Base-by-base conservation (phyloP, 2,888 invertebrate genomes). In the Volucella bombylans region DNA sequence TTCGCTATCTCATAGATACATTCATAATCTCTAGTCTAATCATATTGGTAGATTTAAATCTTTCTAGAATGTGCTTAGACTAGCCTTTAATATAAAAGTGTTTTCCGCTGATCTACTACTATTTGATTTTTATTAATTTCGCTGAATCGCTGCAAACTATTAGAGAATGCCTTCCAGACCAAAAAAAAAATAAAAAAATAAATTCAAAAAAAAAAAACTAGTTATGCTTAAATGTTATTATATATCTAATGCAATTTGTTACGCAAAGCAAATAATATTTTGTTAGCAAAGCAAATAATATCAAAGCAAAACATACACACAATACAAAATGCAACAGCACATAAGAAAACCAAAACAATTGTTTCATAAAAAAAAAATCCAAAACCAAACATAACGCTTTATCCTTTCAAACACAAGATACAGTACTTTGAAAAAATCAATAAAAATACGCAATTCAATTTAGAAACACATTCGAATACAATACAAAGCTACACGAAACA, bases 171-270 rank as follows among this genome's bases (percentile, higher is more conserved):
- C 82, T 86, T 86, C 82, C 77, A 82, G 81, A 86, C 69, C 73
- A 64, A 65, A 50, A 59, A 71, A 54, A 79, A 73, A 72, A 64
- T 55, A 50, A 59, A 71, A 54, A 79, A 73, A 72, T 74, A 65
- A 71, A 69, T 57, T 54, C 64, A 73, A 64, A 73, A 49, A 65
- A 73, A 73, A 55, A 64, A 64, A 55, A 47, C 67, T 71, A 86
- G 87, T 87, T 87, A 82, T 87, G 87, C 87, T 86, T 87, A 87
- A 87, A 87, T 87, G 86, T 87, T 87, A 87, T 87, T 87, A 87
- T 87, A 87, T 87, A 87, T 87, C 87, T 87, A 87, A 87, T 87
- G 86, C 87, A 87, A 87, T 87, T 86, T 87, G 87, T 87, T 87
- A 87, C 87, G 83, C 86, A 87, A 86, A 85, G 73, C 85, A 67